Evolutionary conservation across 2,797 vertebrate species (phyloP).

Genomic region (Phaenicophaeus curvirostris): DNA sequence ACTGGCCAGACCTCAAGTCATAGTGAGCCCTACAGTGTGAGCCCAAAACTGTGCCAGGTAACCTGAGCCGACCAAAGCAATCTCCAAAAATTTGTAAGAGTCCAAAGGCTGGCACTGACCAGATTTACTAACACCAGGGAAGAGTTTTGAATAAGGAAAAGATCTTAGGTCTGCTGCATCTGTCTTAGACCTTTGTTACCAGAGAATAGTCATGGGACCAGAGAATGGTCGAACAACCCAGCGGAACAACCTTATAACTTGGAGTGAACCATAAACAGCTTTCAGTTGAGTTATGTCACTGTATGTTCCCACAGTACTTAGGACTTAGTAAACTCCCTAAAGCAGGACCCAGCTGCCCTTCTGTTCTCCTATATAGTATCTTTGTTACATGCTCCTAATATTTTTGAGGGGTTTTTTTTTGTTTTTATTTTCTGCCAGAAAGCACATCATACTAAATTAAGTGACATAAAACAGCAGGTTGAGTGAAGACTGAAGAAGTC

Average conservation of each 20-base stretch:
- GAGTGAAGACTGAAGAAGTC: background rate
- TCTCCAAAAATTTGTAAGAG: background rate
- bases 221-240: too few relatives aligned
- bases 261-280: background rate
- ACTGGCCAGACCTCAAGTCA: background rate
- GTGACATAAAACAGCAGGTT: background rate
- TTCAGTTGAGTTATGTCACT: background rate
- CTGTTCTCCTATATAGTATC: background rate
- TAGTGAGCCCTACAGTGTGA: background rate
- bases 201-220: background rate
- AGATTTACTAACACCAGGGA: background rate
- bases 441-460: background rate
- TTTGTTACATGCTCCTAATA: background rate
- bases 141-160: background rate
- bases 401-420: too few relatives aligned
- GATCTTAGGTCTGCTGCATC: too few relatives aligned
- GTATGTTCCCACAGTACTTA: background rate
- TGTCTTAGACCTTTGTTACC: background rate
- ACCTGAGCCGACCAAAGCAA: background rate
- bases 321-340: background rate
- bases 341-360: background rate
- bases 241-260: too few relatives aligned
- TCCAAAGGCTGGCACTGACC: background rate
- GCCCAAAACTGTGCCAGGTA: background rate
- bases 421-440: background rate